Conservation (phyloP, 2,888 invertebrate genomes). For the Drosophila gaucha region DNA sequence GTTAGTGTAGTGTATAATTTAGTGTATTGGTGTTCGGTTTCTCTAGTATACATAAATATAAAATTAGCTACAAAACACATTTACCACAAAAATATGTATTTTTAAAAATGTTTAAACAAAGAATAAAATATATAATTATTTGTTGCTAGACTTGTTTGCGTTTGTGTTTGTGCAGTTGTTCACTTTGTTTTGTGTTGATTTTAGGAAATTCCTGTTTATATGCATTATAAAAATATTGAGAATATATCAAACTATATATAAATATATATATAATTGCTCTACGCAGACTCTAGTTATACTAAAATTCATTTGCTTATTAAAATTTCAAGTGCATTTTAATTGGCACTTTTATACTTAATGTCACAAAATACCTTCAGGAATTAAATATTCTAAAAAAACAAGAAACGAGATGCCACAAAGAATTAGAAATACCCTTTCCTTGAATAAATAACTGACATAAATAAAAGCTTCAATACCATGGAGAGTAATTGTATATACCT, state of each 20-base stretch:
- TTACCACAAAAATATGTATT: constrained; percentile 26
- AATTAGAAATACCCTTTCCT: neutral
- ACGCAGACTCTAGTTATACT: constrained; percentile 8
- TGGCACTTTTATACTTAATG: constrained; percentile 28
- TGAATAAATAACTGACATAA: neutral
- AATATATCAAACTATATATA: constrained; percentile 32
- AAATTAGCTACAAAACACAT: constrained; percentile 55
- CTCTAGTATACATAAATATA: constrained; percentile 25
- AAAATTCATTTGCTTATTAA: constrained; percentile 18
- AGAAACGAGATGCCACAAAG: neutral
- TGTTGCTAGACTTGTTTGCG: constrained; percentile 28
- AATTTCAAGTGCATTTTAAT: constrained; percentile 25
- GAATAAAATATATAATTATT: constrained; percentile 39
- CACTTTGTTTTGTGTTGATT: neutral
- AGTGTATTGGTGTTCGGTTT: constrained; percentile 48
- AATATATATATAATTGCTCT: neutral
- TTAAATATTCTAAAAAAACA: neutral
- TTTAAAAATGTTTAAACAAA: constrained; percentile 31
- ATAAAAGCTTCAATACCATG: no score
- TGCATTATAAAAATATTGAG: constrained; percentile 58
- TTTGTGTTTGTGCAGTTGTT: constrained; percentile 12
- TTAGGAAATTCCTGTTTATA: constrained; percentile 14
- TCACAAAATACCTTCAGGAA: neutral
- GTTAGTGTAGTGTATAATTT: constrained; percentile 39
- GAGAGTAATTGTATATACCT: no score